Evolutionary conservation across 2,113 vertebrate genomes (phyloP).

Genomic region (Vanacampus margaritifer): DNA sequence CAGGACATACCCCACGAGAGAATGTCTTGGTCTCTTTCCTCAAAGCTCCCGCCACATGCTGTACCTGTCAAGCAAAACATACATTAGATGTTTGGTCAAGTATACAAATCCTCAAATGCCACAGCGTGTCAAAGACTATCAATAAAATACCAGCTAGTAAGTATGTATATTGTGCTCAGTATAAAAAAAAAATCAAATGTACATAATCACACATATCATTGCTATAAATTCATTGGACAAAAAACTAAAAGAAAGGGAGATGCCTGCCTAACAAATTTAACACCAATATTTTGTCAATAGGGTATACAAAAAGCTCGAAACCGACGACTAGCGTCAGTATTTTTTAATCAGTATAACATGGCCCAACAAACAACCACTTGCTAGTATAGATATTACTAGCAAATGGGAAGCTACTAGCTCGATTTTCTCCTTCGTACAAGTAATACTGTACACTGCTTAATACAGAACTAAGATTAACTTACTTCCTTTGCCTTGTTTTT

Average conservation of each 20-base stretch:
- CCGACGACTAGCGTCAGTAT: not conserved
- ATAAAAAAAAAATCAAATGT: not conserved
- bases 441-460: conserved; percentile 11
- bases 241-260: not conserved
- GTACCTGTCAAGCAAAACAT: conserved; percentile 69
- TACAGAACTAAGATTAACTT: conserved; percentile 36
- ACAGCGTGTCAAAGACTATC: not conserved
- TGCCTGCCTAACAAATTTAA: not conserved
- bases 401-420: not conserved
- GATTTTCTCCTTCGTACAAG: not conserved
- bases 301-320: not conserved
- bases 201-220: not conserved
- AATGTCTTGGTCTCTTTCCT: conserved; percentile 79
- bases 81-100: not conserved
- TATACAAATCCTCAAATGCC: not conserved
- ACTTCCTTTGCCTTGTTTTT: conserved; percentile 62
- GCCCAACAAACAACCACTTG: not conserved
- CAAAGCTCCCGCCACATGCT: conserved; percentile 78
- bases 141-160: not conserved
- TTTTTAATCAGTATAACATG: not conserved
- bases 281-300: not conserved
- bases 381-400: not conserved
- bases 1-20: conserved; percentile 78
- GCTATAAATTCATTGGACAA: not conserved
- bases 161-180: not conserved